Evolutionary conservation across 1,140 invertebrate species (phyloP).

Genomic region (Diprion similis): DNA sequence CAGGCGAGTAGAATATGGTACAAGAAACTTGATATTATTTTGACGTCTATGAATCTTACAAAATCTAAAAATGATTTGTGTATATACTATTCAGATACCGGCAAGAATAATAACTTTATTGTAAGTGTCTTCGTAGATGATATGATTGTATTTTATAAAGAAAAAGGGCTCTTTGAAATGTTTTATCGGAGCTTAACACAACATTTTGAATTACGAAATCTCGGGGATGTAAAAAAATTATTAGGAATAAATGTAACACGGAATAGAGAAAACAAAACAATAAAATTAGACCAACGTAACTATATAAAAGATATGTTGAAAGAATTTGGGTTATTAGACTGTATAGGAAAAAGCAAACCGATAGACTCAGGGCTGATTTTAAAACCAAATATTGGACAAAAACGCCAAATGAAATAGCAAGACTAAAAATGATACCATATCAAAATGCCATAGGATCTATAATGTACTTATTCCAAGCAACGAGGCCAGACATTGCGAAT

Average conservation of each 20-base stretch:
- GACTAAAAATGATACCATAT: constrained; percentile 22
- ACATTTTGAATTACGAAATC: background rate
- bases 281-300: background rate
- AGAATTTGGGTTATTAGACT: background rate
- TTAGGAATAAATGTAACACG: background rate
- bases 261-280: background rate
- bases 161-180: background rate
- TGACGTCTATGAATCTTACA: constrained; percentile 18
- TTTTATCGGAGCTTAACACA: background rate
- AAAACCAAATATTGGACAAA: background rate
- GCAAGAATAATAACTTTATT: background rate
- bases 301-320: background rate
- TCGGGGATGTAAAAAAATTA: background rate
- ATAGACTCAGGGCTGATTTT: background rate
- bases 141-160: background rate
- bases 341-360: background rate
- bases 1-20: constrained; percentile 40
- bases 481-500: constrained; percentile 44
- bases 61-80: constrained; percentile 24
- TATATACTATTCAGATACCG: background rate
- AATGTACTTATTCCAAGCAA: constrained; percentile 36
- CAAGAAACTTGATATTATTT: constrained; percentile 18
- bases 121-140: background rate
- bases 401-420: background rate
- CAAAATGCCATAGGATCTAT: constrained; percentile 39